Base-by-base conservation (phyloP, 1,140 invertebrate genomes). In the Drosophila melanica region DNA sequence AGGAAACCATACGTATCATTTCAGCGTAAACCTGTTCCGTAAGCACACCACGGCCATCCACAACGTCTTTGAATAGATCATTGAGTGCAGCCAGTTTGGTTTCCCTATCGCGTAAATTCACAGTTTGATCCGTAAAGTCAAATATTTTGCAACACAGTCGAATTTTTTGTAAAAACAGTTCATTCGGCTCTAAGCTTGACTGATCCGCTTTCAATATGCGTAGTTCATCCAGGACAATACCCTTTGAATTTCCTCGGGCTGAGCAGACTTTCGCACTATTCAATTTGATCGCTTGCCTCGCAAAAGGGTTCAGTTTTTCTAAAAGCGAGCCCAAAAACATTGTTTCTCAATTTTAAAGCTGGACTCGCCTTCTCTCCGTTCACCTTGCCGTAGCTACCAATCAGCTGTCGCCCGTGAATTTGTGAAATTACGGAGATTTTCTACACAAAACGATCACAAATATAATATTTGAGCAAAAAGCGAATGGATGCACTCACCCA, bases 1-100 rank as follows among this genome's bases (percentile, higher is more conserved):
- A 94, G 92, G 96, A 97, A 95, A 96, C 95, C 98, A 99, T 99
- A 93, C 97, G 96, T 79, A 99, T 97, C 89, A 98, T 97, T 94
- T 98, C 98, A 70, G 97, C 97, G 93, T 99, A 99, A 68, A 99
- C 97, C 62, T 96, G 95, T 92, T 99, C 98, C 77, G 98, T 98
- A 75, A 99, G 14, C 7, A 44, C 11, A 9, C 11, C 14, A 0
- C 39, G n/a, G 0, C 9, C 11, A 2, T 44, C 14, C 1, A 30
- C 23, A 7, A 58, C 12, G 14, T 30, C 18, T 3, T 30, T 33
- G 8, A 58, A 41, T 3, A 58, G 6, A 8, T 30, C 41, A 2
- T 45, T 12, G 4, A 58, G 41, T 11, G 41, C 5, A 1, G 11
- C 8, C n/a, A 45, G 1, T 7, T 58, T 58, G 1, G 9, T 0